phyloP scores from a whole-genome alignment of 2,888 invertebrate genomes.

The Parasteatoda lunata region DNA sequence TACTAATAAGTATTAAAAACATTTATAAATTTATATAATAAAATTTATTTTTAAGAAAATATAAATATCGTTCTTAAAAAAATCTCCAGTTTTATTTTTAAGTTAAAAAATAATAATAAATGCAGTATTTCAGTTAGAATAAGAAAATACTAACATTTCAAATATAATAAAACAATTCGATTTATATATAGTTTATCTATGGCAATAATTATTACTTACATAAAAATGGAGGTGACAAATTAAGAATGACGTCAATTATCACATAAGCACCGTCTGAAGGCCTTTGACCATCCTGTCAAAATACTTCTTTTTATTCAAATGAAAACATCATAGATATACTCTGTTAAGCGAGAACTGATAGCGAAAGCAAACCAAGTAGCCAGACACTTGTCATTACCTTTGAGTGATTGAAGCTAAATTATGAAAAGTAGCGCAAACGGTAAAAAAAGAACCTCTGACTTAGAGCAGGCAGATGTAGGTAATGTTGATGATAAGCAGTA shows the following conservation, averaged over 20 bases:
- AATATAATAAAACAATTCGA: not conserved
- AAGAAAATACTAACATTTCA: not conserved
- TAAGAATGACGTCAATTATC: slow-evolving; percentile 77
- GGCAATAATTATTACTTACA: slow-evolving; percentile 65
- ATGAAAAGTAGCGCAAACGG: not conserved
- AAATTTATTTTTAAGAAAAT: not conserved
- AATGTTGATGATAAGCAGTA: not conserved
- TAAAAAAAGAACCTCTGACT: not conserved
- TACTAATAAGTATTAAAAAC: not conserved
- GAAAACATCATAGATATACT: not conserved
- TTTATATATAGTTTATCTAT: not conserved
- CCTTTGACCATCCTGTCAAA: slow-evolving; percentile 74
- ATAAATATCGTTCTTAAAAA: not conserved
- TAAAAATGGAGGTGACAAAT: slow-evolving; percentile 75
- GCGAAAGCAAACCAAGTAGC: not conserved
- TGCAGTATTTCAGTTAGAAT: not conserved
- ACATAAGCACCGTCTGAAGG: slow-evolving; percentile 76
- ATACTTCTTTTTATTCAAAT: not conserved
- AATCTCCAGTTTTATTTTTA: not conserved
- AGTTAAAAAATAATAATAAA: not conserved
- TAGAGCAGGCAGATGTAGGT: not conserved
- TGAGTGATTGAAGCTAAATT: not conserved
- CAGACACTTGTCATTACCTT: not conserved
- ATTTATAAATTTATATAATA: not conserved
- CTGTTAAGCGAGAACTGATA: not conserved